Conservation (phyloP, 2,797 vertebrate genomes). For the Decapterus maruadsi region DNA sequence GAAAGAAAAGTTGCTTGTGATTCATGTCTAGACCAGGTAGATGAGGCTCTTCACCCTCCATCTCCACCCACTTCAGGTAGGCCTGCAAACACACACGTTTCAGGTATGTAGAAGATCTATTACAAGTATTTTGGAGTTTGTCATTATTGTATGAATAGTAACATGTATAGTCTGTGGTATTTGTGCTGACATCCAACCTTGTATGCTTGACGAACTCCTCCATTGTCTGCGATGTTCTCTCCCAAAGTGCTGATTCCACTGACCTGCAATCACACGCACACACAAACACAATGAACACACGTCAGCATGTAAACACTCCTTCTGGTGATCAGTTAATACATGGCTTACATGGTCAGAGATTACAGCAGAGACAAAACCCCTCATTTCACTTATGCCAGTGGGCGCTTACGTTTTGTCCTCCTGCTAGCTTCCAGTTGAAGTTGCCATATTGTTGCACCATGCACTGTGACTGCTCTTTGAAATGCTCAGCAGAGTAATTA, state of each 20-base stretch:
- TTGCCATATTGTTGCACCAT: conserved; percentile 95
- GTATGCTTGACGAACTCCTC: conserved; percentile 95
- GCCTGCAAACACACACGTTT: conserved; percentile 84
- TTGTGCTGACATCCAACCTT: conserved; percentile 84
- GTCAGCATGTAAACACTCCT: conserved; percentile 72
- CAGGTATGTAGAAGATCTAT: conserved; percentile 20
- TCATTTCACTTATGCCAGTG: conserved; percentile 8
- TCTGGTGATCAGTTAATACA: conserved; percentile 28
- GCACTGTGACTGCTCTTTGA: conserved; percentile 93
- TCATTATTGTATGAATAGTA: conserved; percentile 29
- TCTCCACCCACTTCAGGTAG: conserved; percentile 93
- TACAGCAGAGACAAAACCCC: conserved; percentile 30
- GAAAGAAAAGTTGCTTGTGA: conserved; percentile 95
- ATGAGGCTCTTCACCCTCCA: conserved; percentile 89
- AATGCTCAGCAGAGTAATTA: conserved; percentile 93
- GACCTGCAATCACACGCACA: conserved; percentile 82
- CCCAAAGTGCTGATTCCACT: conserved; percentile 96
- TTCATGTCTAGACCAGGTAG: conserved; percentile 94
- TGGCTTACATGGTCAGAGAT: conserved; percentile 9
- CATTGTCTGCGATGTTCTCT: conserved; percentile 98
- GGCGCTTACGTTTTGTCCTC: conserved; percentile 90
- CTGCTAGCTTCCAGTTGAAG: conserved; percentile 95
- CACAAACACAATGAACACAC: conserved; percentile 19
- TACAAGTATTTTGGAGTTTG: not conserved
- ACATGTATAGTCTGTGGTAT: conserved; percentile 10